Evolutionary conservation across 2,797 vertebrate genomes (phyloP), one percentile per base, ranked within the genome.

Genomic region (Sebastes jordani): DNA sequence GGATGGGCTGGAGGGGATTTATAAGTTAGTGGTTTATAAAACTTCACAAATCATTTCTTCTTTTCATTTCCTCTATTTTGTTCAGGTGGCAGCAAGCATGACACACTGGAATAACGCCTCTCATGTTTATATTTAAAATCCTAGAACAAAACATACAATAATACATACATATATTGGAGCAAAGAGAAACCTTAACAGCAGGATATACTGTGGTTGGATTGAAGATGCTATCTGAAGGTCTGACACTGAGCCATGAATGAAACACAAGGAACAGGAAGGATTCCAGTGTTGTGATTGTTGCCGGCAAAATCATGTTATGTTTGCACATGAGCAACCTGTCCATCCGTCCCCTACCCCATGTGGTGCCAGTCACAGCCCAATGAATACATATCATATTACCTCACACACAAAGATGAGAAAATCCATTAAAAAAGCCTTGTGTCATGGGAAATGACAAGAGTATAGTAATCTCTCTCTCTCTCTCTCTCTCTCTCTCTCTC

Each of bases 361-460:
- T 52, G 83, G 76, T 25, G 49, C 59, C 29, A 61, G 72, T 82
- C 74, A 79, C 84, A 79, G 82, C 64, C 67, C 23, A 67, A 87
- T 89, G 78, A 88, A 74, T 87, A 84, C 82, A 79, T 65, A 85
- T 89, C 71, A 88, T 83, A 78, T 90, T 61, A 88, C 81, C 77
- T 85, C 78, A 13, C 80, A 76, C 80, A 79, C 73, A 78, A 77
- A 82, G 73, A 89, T 72, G 84, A 82, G 86, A 88, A 87, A 87
- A 86, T 78, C 85, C 87, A 89, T 93, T 89, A 88, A 83, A 87
- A 76, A 80, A 74, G 80, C 78, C 78, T 83, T 67, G 56, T 63
- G 56, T 89, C 90, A 79, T 79, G 84, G 86, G 90, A 90, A 85
- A 84, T 82, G 72, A 83, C 56, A 61, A 54, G 65, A 67, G 77